Evolutionary conservation across 2,888 invertebrate species (phyloP).

Genomic region (Eupithecia centaureata): DNA sequence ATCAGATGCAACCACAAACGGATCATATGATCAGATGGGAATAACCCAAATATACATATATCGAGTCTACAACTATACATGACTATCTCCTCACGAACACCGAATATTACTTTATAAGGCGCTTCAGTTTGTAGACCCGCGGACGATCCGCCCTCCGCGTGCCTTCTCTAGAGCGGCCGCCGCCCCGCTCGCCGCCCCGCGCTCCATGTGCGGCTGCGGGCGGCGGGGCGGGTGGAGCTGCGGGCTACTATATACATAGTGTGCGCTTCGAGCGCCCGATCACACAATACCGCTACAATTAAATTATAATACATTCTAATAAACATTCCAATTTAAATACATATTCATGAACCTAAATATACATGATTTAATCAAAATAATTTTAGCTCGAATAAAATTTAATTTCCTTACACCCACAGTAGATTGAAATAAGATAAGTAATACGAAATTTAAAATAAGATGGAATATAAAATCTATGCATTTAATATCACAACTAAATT

Average conservation of each 20-base stretch:
- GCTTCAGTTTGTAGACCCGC: constrained; percentile 62
- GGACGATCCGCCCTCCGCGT: constrained; percentile 40
- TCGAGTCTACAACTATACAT: constrained; percentile 35
- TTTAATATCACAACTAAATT: constrained; percentile 19
- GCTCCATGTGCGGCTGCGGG: no score
- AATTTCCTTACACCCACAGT: constrained; percentile 22
- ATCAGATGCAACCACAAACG: no score
- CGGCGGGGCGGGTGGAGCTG: constrained; percentile 28
- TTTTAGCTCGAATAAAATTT: constrained; percentile 19
- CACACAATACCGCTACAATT: constrained; percentile 15
- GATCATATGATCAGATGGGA: no score
- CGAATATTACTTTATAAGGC: constrained; percentile 52
- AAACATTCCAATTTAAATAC: constrained; percentile 38
- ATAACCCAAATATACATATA: constrained; percentile 66
- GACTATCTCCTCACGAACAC: constrained; percentile 25
- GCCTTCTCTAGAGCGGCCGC: constrained; percentile 13
- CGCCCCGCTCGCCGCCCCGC: constrained; percentile 35
- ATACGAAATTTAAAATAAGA: constrained; percentile 16
- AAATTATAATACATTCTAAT: constrained; percentile 31
- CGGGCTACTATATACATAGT: constrained; percentile 9
- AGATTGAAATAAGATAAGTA: constrained; percentile 1
- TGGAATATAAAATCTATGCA: constrained; percentile 25
- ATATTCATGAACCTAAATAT: constrained; percentile 21
- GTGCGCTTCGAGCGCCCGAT: not conserved
- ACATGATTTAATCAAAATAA: constrained; percentile 21